Evolutionary conservation across 2,888 invertebrate species (phyloP), one percentile per base, ranked within the genome.

Genomic region (Lithophane ornitopus): DNA sequence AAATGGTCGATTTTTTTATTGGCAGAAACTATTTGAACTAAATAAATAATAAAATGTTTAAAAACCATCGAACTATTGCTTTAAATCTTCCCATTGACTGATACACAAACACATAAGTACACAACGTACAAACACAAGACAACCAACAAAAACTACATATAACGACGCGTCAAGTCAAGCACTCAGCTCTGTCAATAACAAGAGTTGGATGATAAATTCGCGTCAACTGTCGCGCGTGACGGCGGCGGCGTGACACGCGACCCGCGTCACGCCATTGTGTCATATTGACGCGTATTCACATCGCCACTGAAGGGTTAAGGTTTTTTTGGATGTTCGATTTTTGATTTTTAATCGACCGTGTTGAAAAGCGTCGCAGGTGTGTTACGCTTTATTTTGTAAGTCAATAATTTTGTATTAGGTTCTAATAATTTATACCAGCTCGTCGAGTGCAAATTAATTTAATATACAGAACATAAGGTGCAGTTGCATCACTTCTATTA

Each of bases 141-240:
- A 75, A n/a, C 41, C 70, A 68, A 70, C 78, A 75, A 84, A 81
- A 78, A 84, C 78, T 84, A 84, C 65, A 62, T 65, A 74, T 70
- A 72, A 80, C 76, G 84, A 70, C 46, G 56, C 62, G 75, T 84
- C 84, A 78, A 73, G 68, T 78, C 70, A 82, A 87, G 84, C 89
- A 87, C 84, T 88, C 82, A 77, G 84, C 86, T 88, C 88, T 92
- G 93, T 92, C 93, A 91, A 92, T 93, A 92, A 90, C 93, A 90
- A 91, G 91, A 88, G 86, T 84, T 87, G 87, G 85, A 91, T 93
- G 93, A 93, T 93, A 92, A 92, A 93, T 92, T 88, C 88, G 85
- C 90, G 90, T 90, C 91, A 89, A 80, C 78, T 81, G 82, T 83
- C 81, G 70, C 78, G 67, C 88, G 88, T 85, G 91, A 93, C 93